A percentile compares a stretch with the other conserved stretches of the same genome.
Conservation (phyloP, 2,797 vertebrate species). For the Macropus fuliginosus region DNA sequence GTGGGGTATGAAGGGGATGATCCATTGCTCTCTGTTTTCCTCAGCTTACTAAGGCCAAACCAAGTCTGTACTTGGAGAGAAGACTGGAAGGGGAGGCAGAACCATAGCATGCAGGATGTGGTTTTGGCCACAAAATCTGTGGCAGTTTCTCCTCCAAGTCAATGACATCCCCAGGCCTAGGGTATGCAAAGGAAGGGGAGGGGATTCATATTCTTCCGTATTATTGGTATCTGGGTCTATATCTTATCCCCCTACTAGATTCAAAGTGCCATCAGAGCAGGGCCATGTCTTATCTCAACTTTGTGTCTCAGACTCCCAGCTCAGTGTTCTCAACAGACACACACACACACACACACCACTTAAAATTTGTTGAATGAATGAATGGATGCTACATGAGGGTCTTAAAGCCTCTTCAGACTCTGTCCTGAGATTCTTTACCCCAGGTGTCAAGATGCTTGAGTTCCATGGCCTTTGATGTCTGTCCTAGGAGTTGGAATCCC, state of each 20-base stretch:
- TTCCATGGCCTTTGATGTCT: constrained; percentile 73
- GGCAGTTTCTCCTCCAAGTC: neutral
- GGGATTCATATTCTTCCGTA: neutral
- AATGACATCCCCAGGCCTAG: neutral
- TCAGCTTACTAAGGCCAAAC: neutral
- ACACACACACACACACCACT: neutral
- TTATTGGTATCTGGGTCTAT: neutral
- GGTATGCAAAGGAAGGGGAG: neutral
- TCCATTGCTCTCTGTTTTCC: neutral
- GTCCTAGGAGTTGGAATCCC: constrained; percentile 72
- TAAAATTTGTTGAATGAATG: neutral
- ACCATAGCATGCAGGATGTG: neutral
- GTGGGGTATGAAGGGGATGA: neutral
- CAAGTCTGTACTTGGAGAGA: neutral
- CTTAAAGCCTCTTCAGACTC: neutral
- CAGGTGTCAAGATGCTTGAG: constrained; percentile 69
- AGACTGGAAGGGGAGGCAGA: neutral
- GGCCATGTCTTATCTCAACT: neutral
- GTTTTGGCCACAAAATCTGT: neutral
- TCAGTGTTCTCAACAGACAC: neutral
- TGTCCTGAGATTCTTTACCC: constrained; percentile 23
- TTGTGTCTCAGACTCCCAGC: neutral
- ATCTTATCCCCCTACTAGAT: neutral
- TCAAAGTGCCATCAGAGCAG: neutral
- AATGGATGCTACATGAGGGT: neutral